Percentiles rank a stretch among this genome's conserved stretches.
Evolutionary conservation across 2,113 vertebrate genomes (phyloP).

Genomic region (Chaetura pelagica): DNA sequence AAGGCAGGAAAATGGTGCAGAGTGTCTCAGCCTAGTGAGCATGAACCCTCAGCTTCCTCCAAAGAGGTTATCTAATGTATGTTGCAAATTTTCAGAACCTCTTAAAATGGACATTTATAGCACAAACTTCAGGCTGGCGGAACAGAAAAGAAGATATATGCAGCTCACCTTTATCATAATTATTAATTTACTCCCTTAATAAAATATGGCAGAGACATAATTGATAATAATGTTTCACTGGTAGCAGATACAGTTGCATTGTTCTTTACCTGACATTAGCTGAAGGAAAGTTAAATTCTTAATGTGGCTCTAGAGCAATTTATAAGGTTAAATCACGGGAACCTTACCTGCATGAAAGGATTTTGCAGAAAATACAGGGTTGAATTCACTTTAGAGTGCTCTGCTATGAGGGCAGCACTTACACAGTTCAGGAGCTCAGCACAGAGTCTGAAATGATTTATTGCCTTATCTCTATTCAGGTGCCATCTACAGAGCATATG

Average conservation of each 20-base stretch:
- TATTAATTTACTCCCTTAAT: conserved; percentile 60
- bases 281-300: conserved; percentile 50
- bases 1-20: not conserved
- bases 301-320: conserved; percentile 40
- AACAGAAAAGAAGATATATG: not conserved
- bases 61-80: not conserved
- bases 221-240: conserved; percentile 52
- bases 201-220: conserved; percentile 63
- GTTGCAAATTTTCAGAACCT: not conserved
- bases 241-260: conserved; percentile 1
- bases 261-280: conserved; percentile 45
- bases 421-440: conserved; percentile 22
- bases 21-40: not conserved
- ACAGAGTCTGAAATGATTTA: conserved; percentile 33
- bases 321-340: conserved; percentile 47
- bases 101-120: conserved; percentile 20
- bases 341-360: conserved; percentile 20
- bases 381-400: conserved; percentile 35
- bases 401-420: conserved; percentile 22
- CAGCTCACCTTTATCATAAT: conserved; percentile 53
- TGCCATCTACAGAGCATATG: conserved; percentile 30
- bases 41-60: not conserved
- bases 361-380: conserved; percentile 8
- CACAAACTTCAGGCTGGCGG: not conserved
- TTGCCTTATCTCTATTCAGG: conserved; percentile 50